Conservation (phyloP, 2,888 invertebrate species). For the Lithophane semibrunnea region DNA sequence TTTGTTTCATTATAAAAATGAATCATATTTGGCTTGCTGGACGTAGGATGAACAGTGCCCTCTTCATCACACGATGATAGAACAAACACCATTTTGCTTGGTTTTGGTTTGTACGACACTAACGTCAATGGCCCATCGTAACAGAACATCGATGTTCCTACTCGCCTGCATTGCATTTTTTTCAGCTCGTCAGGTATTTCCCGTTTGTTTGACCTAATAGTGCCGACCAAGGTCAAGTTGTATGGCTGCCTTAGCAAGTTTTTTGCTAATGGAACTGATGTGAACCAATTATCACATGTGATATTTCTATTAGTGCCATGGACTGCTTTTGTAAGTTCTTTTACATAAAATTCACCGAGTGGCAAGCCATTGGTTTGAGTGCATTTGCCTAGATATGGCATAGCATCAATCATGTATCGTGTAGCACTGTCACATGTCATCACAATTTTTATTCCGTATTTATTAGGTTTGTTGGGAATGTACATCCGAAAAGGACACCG, state of each 20-base stretch:
- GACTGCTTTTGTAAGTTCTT: no score
- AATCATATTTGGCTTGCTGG: conserved; percentile 54
- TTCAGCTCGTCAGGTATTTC: conserved; percentile 70
- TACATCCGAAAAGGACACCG: conserved; percentile 40
- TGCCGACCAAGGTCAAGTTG: conserved; percentile 30
- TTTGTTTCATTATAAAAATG: conserved; percentile 64
- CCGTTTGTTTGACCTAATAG: conserved; percentile 38
- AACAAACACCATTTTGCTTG: background rate
- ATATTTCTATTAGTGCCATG: no score
- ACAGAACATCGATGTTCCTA: conserved; percentile 2
- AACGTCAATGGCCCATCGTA: background rate
- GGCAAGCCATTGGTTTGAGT: conserved; percentile 1
- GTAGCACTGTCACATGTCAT: background rate
- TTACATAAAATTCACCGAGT: no score
- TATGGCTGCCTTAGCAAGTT: conserved; percentile 23
- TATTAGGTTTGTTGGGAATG: conserved; percentile 41
- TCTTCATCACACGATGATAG: background rate
- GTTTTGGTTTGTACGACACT: conserved; percentile 4
- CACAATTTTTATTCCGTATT: conserved; percentile 63
- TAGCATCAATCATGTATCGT: conserved; percentile 29
- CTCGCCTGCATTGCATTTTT: conserved; percentile 27
- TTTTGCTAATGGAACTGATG: background rate
- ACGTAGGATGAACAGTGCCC: background rate
- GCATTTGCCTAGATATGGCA: conserved; percentile 31
- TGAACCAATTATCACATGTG: no score